Evolutionary conservation across 2,113 vertebrate genomes (phyloP), one percentile per base, ranked within the genome.

Genomic region (Apistogramma diplotaenia): DNA sequence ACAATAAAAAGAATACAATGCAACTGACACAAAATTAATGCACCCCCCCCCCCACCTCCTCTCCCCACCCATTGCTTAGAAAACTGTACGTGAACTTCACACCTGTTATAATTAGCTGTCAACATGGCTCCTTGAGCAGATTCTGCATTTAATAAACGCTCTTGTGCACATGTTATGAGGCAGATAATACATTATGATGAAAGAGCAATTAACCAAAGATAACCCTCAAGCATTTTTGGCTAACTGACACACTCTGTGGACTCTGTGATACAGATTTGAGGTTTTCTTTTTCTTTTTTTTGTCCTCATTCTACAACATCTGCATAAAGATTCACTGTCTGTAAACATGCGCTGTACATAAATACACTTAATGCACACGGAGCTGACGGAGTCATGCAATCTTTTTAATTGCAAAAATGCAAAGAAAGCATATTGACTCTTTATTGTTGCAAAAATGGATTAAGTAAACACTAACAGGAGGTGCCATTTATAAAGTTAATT

Each of bases 21-120:
- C 18, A 6, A 58, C 74, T 87, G 83, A 86, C 81, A 60, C 21
- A 76, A 21, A 85, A 78, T 84, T 76, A 88, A 85, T 81, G 60
- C 56, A 79, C 79, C 29, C 0, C 7, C 31, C 31, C 85, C 83
- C 35, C 9, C 78, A 19, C 53, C n/a, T n/a, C n/a, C n/a, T n/a
- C n/a, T n/a, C 82, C 85, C 78, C 67, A 75, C 33, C 60, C 67
- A 73, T 49, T 21, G 9, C 62, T 87, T 67, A 81, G 55, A 57
- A 86, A 84, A 83, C 35, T 80, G 71, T 74, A 61, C 33, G 54
- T 79, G 73, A 84, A 84, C 76, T 71, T 31, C 33, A 74, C 74
- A 73, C 10, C 73, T 80, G 37, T 77, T 79, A 77, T 88, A 91
- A 93, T 91, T 90, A 92, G 74, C 85, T 92, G 89, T 55, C 88